Conservation (phyloP, 2,797 vertebrate genomes). For the Emydoidea blandingii region DNA sequence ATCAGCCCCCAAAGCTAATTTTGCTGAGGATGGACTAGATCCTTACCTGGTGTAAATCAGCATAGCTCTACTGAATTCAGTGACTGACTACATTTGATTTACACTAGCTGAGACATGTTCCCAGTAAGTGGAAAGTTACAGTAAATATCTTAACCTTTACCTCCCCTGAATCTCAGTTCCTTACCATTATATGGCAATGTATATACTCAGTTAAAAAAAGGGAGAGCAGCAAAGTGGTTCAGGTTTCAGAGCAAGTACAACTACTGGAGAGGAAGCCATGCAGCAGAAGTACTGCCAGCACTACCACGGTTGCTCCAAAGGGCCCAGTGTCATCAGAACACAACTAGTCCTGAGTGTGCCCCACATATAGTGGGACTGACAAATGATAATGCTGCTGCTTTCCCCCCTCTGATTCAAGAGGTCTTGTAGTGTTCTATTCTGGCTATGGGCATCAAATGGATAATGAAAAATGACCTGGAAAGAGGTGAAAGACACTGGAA, state of each 20-base stretch:
- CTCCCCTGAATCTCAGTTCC: neutral
- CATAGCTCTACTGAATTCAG: neutral
- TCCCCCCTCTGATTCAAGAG: neutral
- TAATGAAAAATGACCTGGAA: neutral
- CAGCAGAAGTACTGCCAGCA: neutral
- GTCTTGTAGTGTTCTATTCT: neutral
- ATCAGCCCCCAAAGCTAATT: neutral
- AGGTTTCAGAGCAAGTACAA: neutral
- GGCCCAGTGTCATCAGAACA: neutral
- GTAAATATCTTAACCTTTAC: neutral
- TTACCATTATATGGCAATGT: neutral
- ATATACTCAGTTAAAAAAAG: neutral
- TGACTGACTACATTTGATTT: neutral
- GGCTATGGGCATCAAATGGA: fast-evolving
- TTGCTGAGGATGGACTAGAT: neutral
- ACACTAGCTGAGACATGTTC: neutral
- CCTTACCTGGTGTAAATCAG: fast-evolving
- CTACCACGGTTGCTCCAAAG: neutral
- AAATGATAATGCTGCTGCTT: neutral
- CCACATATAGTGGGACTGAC: too few relatives aligned
- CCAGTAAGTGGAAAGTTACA: neutral
- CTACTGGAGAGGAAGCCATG: neutral
- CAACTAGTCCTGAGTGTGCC: neutral
- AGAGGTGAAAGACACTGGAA: neutral
- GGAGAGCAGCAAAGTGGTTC: too few relatives aligned